Evolutionary conservation across 1,140 invertebrate genomes (phyloP), one percentile per base, ranked within the genome.

Genomic region (Hycleus cichorii): DNA sequence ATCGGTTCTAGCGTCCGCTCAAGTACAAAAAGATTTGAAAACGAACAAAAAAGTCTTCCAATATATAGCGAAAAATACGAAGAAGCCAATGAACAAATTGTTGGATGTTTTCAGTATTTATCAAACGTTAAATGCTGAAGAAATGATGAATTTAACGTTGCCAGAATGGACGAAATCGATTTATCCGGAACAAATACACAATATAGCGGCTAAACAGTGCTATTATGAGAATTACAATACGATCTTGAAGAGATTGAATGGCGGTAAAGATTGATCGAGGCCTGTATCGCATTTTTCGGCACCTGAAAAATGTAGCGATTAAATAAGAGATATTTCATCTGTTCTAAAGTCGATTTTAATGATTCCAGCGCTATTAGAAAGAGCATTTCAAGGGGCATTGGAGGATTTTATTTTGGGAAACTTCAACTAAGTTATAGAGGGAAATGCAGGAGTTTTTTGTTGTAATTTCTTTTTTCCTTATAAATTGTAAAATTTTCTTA

Each of bases 81-180:
- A 64, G 8, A 66, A 63, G 47, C 53, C 59, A 11, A 49, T 59
- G 5, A 52, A 24, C 4, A 55, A 12, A 4, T 49, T 68, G 9
- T 40, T 18, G 4, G 64, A 70, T 49, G 60, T 64, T 6, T 71
- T 71, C 26, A 44, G 54, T n/a, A 54, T 72, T 11, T 72, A 66
- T 49, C 70, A 72, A 59, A 69, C 64, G 3, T 53, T 72, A 10
- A 62, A 63, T 39, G 67, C 71, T 5, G 69, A 72, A 63, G 60
- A 58, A 11, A 52, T 45, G 1, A 57, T 72, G 67, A 69, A 70
- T 48, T 49, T 72, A 26, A 67, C 67, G 1, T 51, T 72, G n/a
- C 71, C 69, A 3, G 63, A 68, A 43, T 72, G 71, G 71, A 63
- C 71, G 0, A 53, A 56, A n/a, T 26, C 39, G 4, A 64, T 72